phyloP scores from a whole-genome alignment of 2,113 vertebrate genomes.

The Balaeniceps rex region DNA sequence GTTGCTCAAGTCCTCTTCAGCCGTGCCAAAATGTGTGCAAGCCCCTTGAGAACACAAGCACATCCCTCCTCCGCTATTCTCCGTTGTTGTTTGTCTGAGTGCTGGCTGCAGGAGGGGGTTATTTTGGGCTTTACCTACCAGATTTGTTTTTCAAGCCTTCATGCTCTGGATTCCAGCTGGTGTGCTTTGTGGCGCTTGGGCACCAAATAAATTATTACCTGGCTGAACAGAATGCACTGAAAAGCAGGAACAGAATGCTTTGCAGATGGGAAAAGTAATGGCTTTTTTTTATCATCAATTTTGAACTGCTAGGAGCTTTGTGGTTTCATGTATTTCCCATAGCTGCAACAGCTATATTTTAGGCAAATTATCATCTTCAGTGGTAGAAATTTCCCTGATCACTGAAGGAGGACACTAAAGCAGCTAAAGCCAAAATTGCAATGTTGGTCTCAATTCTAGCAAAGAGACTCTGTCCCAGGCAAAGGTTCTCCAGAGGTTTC shows the following conservation, averaged over 20 bases:
- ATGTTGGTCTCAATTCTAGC: neutral
- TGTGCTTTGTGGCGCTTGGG: neutral
- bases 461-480: neutral
- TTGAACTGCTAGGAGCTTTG: neutral
- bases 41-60: neutral
- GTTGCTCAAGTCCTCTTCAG: neutral
- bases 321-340: neutral
- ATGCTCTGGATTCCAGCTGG: neutral
- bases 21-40: accelerated
- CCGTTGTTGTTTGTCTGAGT: accelerated
- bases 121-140: neutral
- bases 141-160: neutral
- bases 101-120: neutral
- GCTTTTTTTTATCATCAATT: neutral
- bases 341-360: neutral
- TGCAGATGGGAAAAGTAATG: neutral
- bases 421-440: neutral
- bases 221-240: neutral
- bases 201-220: neutral
- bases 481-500: neutral
- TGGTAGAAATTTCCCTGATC: neutral
- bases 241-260: accelerated
- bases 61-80: neutral
- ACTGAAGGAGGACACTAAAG: neutral
- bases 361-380: neutral